Base-by-base conservation (phyloP, 2,113 vertebrate genomes). In the Geothlypis trichas region DNA sequence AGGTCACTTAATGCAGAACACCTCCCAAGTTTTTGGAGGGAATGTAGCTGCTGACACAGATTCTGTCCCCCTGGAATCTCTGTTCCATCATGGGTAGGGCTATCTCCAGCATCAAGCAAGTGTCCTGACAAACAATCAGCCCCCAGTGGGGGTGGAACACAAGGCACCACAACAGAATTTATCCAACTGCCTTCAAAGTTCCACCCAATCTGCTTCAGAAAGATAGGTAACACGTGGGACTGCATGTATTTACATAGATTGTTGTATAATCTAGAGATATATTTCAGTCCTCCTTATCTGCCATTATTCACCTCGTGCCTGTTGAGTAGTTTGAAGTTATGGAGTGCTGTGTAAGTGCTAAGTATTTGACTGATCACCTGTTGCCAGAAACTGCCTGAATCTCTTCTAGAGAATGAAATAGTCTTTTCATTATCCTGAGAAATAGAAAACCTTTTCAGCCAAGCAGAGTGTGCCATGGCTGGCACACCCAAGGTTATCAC, bases 1-100 rank as follows among this genome's bases (percentile, higher is more conserved):
- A 90, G 47, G 42, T 67, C 31, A 47, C 44, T 54, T 73, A 59
- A 86, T 1, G 5, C 66, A 84, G 58, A 93, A 83, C 20, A 78
- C 55, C 42, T 67, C 65, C 72, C 82, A 90, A 46, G 85, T 8
- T 81, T 88, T 67, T 77, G 58, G 28, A 89, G 47, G 57, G 82
- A 78, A 78, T n/a, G 41, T 27, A 86, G 46, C 42, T 94, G 82
- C 85, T 96, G 85, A 90, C 44, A 85, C 39, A 90, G 68, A 51
- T 84, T n/a, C 33, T 86, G 61, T 83, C 35, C 72, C 72, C 39
- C 52, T 86, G 42, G 41, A 12, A 77, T 57, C 62, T 72, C 49
- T 65, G 21, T 66, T 83, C 58, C 42, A n/a, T 44, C 72, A 81
- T 3, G 67, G 27, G 21, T 21, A 81, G 78, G 39, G 72, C 21